Conservation (phyloP, 2,797 vertebrate genomes). For the Thalassophryne amazonica region DNA sequence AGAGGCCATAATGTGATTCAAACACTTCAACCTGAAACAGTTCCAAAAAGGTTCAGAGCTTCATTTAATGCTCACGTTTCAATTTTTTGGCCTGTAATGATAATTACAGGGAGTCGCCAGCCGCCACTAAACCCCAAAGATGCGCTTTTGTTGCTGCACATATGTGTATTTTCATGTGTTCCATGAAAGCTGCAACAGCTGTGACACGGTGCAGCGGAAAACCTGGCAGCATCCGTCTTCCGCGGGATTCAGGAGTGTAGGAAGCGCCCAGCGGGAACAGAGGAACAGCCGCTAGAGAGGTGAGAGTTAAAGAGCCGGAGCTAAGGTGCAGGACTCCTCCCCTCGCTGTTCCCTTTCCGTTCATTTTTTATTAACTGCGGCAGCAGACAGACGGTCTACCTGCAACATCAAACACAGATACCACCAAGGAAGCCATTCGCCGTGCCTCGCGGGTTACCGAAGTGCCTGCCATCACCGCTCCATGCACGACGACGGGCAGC, state of each 20-base stretch:
- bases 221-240: slow-evolving; percentile 39
- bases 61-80: background rate
- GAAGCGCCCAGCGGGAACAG: slow-evolving; percentile 34
- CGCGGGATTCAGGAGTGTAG: slow-evolving; percentile 53
- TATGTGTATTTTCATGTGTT: slow-evolving; percentile 31
- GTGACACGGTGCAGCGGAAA: slow-evolving; percentile 57
- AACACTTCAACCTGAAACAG: background rate
- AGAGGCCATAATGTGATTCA: background rate
- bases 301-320: slow-evolving; percentile 61
- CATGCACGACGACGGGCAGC: background rate
- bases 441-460: slow-evolving; percentile 7
- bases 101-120: background rate
- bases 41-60: background rate
- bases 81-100: no score
- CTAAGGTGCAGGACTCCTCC: slow-evolving; percentile 66
- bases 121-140: background rate
- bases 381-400: slow-evolving; percentile 56
- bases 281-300: slow-evolving; percentile 45
- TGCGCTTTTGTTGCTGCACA: background rate
- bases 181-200: slow-evolving; percentile 52
- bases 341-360: slow-evolving; percentile 51
- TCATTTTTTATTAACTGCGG: slow-evolving; percentile 83
- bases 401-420: slow-evolving; percentile 36
- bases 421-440: slow-evolving; percentile 21
- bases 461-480: background rate